Evolutionary conservation across 2,888 invertebrate genomes (phyloP), one percentile per base, ranked within the genome.

Genomic region (Coronaproctus castanopsis): DNA sequence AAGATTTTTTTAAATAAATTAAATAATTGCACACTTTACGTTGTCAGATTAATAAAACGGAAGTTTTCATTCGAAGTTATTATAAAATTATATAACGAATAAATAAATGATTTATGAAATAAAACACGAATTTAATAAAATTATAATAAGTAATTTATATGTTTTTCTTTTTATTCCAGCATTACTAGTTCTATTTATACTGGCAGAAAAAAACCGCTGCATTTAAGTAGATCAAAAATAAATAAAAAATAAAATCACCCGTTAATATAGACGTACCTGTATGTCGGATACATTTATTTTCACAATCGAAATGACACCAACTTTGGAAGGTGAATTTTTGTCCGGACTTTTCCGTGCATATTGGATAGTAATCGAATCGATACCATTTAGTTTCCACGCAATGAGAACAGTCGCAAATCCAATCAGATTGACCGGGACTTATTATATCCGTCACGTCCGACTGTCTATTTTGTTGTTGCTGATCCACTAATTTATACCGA

Each of bases 261-360:
- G n/a, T n/a, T n/a, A n/a, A n/a, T n/a, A n/a, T n/a, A n/a, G n/a
- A 61, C 61, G 55, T 55, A 64, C 64, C 61, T 10, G 61, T 64
- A 55, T 58, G 57, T 21, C 56, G 57, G n/a, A 61, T 56, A 55
- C 64, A 64, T 53, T 62, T 59, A 51, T 62, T 63, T 24, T 63
- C 58, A 21, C 59, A 59, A 52, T 62, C 64, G 21, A 62, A 62
- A 57, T 62, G 62, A 54, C 64, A 64, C 56, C 59, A 62, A 20
- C 57, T 63, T 22, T 59, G 58, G 24, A 64, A 64, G 2, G 62
- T 64, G 8, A 55, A 57, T 21, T 61, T 61, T 20, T 61, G 55
- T 10, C 64, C 64, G n/a, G 57, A 56, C 48, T 57, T 24, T 23
- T 62, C 62, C 54, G 62, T 63, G 24, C 64, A 64, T 19, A 64